These are phyloP conservation scores for Conops quadrifasciatus DNA, from an alignment of 2,888 invertebrate genomes.

Conservation along the genomic window DNA sequence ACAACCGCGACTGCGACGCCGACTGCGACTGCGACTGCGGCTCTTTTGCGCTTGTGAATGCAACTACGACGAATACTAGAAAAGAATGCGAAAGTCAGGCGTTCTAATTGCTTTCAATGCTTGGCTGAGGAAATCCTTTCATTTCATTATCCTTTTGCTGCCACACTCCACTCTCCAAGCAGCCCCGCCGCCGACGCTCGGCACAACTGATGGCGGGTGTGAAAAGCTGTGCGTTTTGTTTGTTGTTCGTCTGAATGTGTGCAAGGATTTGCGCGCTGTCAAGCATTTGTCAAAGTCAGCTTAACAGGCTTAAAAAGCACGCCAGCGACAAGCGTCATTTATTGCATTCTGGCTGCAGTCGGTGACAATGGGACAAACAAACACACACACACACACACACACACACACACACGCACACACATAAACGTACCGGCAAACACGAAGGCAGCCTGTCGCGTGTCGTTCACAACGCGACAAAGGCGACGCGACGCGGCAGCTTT, in stretches of 20 bases:
- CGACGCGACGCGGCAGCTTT: not conserved
- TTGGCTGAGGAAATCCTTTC: constrained; percentile 12
- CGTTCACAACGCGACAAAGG: not conserved
- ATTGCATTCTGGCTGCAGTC: constrained; percentile 19
- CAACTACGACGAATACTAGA: not conserved
- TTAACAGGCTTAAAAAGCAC: constrained; percentile 45
- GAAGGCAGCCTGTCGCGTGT: not conserved
- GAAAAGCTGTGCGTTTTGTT: constrained; percentile 20
- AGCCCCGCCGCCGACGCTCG: not conserved
- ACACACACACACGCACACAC: not conserved
- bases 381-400: not conserved
- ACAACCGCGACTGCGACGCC: too few relatives aligned
- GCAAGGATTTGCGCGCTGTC: constrained; percentile 35
- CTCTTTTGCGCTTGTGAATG: not conserved
- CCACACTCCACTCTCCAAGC: not conserved
- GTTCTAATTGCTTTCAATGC: constrained; percentile 5
- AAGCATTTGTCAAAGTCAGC: constrained; percentile 48
- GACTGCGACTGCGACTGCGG: too few relatives aligned
- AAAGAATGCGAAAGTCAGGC: not conserved
- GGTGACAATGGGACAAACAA: too few relatives aligned
- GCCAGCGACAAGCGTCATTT: constrained; percentile 33
- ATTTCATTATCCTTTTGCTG: constrained; percentile 5
- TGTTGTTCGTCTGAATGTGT: constrained; percentile 6
- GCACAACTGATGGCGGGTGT: constrained; percentile 6
- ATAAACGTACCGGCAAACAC: not conserved